phyloP scores from a whole-genome alignment of 1,140 invertebrate genomes.

The Zaprionus inermis region DNA sequence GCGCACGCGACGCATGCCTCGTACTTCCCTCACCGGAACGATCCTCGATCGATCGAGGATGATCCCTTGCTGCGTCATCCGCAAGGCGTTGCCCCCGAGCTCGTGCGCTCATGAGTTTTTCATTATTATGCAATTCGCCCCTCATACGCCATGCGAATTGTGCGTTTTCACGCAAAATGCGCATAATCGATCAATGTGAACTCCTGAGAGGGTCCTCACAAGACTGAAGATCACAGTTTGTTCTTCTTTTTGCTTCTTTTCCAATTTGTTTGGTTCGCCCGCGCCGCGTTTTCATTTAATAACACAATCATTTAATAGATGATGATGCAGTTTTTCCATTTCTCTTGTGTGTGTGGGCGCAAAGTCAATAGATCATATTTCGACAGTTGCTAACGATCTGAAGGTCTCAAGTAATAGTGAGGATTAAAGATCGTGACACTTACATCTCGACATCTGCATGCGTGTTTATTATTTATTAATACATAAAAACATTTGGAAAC shows the following conservation, averaged over 20 bases:
- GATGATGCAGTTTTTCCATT: conserved; percentile 64
- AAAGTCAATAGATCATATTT: conserved; percentile 57
- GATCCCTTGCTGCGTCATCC: conserved; percentile 59
- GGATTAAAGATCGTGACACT: background rate
- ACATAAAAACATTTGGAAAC: conserved; percentile 71
- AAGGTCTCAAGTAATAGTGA: background rate
- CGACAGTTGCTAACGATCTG: conserved; percentile 34
- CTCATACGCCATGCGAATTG: conserved; percentile 53
- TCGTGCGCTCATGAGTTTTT: conserved; percentile 61
- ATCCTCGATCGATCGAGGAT: conserved; percentile 39
- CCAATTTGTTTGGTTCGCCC: conserved; percentile 72
- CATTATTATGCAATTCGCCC: conserved; percentile 69
- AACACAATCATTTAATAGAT: conserved; percentile 65
- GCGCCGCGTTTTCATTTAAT: conserved; percentile 48
- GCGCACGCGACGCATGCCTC: conserved; percentile 62
- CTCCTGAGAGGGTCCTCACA: conserved; percentile 5
- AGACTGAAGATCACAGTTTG: background rate
- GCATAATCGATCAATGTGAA: conserved; percentile 62
- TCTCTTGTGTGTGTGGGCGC: no score
- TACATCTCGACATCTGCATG: background rate
- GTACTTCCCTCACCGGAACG: conserved; percentile 26
- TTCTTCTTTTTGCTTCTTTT: background rate
- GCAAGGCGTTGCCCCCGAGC: conserved; percentile 41
- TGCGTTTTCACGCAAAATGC: conserved; percentile 74
- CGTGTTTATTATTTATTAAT: conserved; percentile 35